Evolutionary conservation across 2,797 vertebrate species (phyloP), one percentile per base, ranked within the genome.

Genomic region (Enteromius paludinosus): DNA sequence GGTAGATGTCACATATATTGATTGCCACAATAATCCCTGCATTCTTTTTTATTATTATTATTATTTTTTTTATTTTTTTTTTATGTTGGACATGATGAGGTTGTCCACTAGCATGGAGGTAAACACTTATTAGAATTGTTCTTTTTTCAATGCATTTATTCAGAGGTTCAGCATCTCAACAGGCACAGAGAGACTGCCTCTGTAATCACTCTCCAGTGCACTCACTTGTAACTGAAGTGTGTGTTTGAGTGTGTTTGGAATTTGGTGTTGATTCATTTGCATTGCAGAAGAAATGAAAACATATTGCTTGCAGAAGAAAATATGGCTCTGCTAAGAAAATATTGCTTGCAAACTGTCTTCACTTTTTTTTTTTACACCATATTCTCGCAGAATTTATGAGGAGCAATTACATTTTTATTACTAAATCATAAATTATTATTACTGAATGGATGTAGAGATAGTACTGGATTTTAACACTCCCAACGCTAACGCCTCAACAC

Each of bases 221-320:
- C 61, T 43, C 82, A 30, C 33, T 65, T 49, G n/a, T 77, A 43
- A 59, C 77, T 75, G 28, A 45, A 69, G 35, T 68, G 64, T 17
- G 56, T 35, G 35, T 45, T 14, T 62, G 64, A 18, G 23, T 52
- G 49, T 41, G 38, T 47, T 47, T 23, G 54, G 11, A 71, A 66
- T 81, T 74, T 70, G 54, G 15, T 74, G 23, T 76, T 54, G 18
- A 78, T 54, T 84, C n/a, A 73, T 41, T 41, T 73, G 59, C 45
- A 73, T 33, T 49, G 28, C 38, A 20, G 28, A 49, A 81, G 14
- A 71, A 59, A 30, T 20, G 2, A 71, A 49, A 65, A 65, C 23
- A 54, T 2, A 35, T 8, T 35, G 49, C 52, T 20, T 43, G 7
- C 77, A 69, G 10, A 70, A 25, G 6, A 54, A 30, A 35, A n/a